Conservation (phyloP, 2,113 vertebrate genomes). For the Saccopteryx bilineata region DNA sequence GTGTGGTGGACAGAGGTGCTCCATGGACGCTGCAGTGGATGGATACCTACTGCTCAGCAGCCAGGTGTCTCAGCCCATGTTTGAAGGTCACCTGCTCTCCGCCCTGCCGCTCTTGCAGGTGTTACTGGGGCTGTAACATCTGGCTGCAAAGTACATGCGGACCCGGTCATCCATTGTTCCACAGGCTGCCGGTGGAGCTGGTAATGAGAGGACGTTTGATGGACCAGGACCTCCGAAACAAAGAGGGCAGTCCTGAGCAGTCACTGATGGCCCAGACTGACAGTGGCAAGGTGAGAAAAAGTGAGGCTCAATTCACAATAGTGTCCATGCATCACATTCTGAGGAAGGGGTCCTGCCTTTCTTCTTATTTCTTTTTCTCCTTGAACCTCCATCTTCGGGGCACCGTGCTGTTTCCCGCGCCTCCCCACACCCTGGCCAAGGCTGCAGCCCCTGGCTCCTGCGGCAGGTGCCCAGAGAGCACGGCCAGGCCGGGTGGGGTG, state of each 20-base stretch:
- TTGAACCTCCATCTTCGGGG: background rate
- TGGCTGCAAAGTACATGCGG: slow-evolving; percentile 74
- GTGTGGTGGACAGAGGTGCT: slow-evolving; percentile 65
- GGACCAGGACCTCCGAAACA: background rate
- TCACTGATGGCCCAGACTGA: background rate
- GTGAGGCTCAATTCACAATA: background rate
- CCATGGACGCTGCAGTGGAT: background rate
- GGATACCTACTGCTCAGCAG: slow-evolving; percentile 66
- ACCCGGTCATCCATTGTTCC: slow-evolving; percentile 83
- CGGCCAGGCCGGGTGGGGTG: background rate
- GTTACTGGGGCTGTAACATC: slow-evolving; percentile 85
- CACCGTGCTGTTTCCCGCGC: fast-evolving
- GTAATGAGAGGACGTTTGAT: slow-evolving; percentile 63
- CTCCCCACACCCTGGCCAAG: background rate
- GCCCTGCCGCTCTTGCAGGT: slow-evolving; percentile 85
- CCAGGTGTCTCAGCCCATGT: slow-evolving; percentile 75
- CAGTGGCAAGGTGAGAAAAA: background rate
- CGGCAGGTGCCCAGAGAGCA: background rate
- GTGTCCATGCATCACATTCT: fast-evolving
- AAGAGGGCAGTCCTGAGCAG: background rate
- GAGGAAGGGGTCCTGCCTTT: background rate
- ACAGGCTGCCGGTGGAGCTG: slow-evolving; percentile 72
- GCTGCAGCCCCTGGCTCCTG: background rate
- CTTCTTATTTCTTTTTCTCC: no score
- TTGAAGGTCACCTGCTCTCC: slow-evolving; percentile 83